Percentiles rank a stretch among this genome's conserved stretches.
phyloP scores from a whole-genome alignment of 2,113 vertebrate genomes.

The Catharus bicknelli region DNA sequence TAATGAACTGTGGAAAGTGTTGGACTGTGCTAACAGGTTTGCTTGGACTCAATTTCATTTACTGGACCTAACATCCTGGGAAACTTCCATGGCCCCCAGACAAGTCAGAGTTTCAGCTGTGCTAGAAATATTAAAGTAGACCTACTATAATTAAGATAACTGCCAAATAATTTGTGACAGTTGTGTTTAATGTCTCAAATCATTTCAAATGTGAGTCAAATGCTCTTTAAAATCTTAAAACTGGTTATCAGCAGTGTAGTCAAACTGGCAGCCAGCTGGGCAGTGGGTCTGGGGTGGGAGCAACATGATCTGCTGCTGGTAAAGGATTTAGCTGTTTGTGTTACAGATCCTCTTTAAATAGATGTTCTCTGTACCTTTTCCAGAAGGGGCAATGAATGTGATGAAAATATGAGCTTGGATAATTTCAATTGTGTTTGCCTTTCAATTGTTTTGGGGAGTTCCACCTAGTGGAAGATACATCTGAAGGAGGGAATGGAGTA shows the following conservation, averaged over 20 bases:
- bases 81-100: not conserved
- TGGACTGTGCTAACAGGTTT: slow-evolving; percentile 32
- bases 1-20: slow-evolving; percentile 26
- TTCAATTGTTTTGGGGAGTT: rapidly evolving
- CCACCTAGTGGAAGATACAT: not conserved
- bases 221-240: not conserved
- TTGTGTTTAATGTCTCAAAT: not conserved
- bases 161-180: slow-evolving; percentile 2
- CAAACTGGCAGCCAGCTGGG: not conserved
- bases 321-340: not conserved
- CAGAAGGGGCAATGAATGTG: not conserved
- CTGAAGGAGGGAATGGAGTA: rapidly evolving
- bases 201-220: not conserved
- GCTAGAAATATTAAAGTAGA: not conserved
- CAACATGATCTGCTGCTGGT: not conserved
- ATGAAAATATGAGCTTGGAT: not conserved
- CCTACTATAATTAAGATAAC: not conserved
- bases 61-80: not conserved
- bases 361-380: not conserved
- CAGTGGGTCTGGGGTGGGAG: not conserved
- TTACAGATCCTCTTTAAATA: not conserved
- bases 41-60: slow-evolving; percentile 40
- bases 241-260: not conserved
- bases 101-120: not conserved
- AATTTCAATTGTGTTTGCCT: not conserved